These are phyloP conservation scores for Peromyscus nudipes DNA, from an alignment of 2,797 vertebrate genomes.

Conservation along the genomic window DNA sequence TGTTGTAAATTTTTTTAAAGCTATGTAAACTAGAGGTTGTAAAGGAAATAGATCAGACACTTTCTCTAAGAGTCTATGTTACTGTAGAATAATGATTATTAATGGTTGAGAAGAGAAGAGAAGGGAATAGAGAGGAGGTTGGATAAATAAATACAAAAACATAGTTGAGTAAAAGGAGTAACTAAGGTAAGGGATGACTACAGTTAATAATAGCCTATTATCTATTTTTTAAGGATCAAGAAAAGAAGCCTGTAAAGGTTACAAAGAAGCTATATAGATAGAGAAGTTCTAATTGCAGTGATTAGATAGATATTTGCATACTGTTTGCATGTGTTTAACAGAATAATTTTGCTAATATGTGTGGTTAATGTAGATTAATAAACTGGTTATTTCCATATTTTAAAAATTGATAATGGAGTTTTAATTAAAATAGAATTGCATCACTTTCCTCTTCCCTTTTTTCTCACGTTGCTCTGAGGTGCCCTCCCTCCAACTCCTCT, in stretches of 20 bases:
- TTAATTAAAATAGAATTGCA: background rate
- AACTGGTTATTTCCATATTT: background rate
- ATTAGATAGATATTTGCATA: background rate
- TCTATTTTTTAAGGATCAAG: background rate
- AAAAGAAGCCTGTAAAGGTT: background rate
- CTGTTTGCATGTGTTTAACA: too few relatives aligned
- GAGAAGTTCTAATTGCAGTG: background rate
- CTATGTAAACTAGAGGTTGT: background rate
- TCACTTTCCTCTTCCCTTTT: background rate
- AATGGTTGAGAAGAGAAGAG: background rate
- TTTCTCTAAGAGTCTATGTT: background rate
- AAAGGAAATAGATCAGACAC: background rate
- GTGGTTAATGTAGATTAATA: background rate
- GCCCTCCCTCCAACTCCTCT: too few relatives aligned
- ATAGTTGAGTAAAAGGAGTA: background rate
- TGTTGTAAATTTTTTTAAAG: background rate
- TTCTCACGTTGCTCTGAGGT: background rate
- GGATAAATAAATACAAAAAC: background rate
- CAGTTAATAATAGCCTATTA: background rate
- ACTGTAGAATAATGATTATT: background rate
- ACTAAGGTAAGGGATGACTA: background rate
- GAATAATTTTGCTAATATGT: background rate
- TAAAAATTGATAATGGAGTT: background rate
- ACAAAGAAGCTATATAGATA: background rate
- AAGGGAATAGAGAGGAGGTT: fast-evolving